Percentiles rank a stretch among this genome's conserved stretches.
Conservation (phyloP, 2,113 vertebrate species). For the Aspidoscelis tigris region DNA sequence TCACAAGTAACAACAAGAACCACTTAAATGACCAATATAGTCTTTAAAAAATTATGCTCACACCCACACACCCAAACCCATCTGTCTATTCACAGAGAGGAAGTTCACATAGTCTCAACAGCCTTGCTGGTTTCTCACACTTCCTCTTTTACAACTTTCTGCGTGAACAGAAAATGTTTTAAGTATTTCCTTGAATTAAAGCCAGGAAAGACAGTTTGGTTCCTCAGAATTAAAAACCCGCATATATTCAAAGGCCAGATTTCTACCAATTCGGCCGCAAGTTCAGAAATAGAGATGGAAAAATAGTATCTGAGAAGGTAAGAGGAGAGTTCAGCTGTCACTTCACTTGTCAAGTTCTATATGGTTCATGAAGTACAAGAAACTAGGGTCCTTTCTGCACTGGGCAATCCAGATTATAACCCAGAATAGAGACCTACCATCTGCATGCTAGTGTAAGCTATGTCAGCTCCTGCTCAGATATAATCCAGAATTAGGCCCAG, state of each 20-base stretch:
- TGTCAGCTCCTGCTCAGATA: no score
- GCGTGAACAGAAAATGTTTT: conserved; percentile 6
- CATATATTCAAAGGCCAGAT: neutral
- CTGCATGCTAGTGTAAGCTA: no score
- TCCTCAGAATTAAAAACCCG: neutral
- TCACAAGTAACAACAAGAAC: neutral
- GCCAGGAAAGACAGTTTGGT: neutral
- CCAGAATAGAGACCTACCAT: no score
- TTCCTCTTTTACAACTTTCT: neutral
- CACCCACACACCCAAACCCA: neutral
- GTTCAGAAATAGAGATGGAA: neutral
- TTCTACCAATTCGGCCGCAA: neutral
- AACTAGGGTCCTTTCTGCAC: no score
- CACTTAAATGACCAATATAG: neutral
- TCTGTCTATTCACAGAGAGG: neutral
- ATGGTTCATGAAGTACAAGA: no score
- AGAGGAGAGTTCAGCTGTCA: neutral
- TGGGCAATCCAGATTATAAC: no score
- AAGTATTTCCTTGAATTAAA: neutral
- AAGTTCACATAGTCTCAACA: neutral
- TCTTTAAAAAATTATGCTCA: neutral
- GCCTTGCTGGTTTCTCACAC: neutral
- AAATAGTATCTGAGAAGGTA: neutral
- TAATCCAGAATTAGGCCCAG: no score
- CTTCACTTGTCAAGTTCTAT: neutral